Evolutionary conservation across 2,888 invertebrate genomes (phyloP).

Genomic region (Drosophila koepferae): DNA sequence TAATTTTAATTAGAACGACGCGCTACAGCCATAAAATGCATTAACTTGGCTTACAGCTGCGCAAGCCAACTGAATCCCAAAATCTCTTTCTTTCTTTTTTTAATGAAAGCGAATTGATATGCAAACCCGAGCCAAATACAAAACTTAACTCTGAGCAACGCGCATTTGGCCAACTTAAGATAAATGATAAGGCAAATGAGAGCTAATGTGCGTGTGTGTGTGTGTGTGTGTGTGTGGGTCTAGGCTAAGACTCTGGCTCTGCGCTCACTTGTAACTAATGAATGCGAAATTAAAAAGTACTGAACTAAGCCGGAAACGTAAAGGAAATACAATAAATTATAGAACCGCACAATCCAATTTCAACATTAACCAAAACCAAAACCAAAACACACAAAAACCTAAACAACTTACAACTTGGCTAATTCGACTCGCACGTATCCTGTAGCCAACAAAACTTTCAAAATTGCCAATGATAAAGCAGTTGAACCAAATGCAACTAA

Average conservation of each 20-base stretch:
- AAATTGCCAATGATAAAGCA: not conserved
- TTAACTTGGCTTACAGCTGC: slow-evolving; percentile 62
- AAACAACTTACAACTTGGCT: slow-evolving; percentile 8
- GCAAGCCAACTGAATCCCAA: slow-evolving; percentile 36
- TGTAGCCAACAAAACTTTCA: not conserved
- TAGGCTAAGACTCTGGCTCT: not conserved
- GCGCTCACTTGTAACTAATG: slow-evolving; percentile 62
- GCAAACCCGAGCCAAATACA: slow-evolving; percentile 17
- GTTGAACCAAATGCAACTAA: not conserved
- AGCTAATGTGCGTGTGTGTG: not conserved
- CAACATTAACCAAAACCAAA: slow-evolving; percentile 20
- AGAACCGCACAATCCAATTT: slow-evolving; percentile 61
- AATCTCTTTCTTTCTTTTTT: slow-evolving; percentile 1
- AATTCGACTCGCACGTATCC: slow-evolving; percentile 5
- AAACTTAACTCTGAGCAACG: slow-evolving; percentile 37
- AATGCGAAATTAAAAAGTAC: slow-evolving; percentile 70
- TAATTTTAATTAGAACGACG: slow-evolving; percentile 68
- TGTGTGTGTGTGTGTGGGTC: slow-evolving; percentile 4
- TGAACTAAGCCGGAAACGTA: slow-evolving; percentile 44
- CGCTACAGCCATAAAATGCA: slow-evolving; percentile 41
- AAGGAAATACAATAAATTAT: slow-evolving; percentile 69
- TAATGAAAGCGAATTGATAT: slow-evolving; percentile 66
- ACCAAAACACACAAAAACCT: slow-evolving; percentile 2
- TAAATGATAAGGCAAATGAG: slow-evolving; percentile 75
- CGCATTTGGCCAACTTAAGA: slow-evolving; percentile 66